Conservation (phyloP, 1,140 invertebrate genomes). For the Drosophila sp. region DNA sequence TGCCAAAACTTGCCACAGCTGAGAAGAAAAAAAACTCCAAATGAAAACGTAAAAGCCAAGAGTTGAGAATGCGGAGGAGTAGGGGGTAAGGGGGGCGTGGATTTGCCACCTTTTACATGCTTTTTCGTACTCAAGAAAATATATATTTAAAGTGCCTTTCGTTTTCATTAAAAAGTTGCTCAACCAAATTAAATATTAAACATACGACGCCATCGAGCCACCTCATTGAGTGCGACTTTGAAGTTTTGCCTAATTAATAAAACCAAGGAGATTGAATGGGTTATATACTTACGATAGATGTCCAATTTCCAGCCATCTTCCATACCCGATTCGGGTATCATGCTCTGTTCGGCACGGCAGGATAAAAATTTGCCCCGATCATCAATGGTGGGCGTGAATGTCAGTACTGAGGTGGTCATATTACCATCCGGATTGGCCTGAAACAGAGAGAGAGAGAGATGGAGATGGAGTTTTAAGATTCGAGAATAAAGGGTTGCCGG, state of each 20-base stretch:
- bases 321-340: constrained; percentile 89
- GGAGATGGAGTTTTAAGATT: constrained; percentile 31
- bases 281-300: constrained; percentile 91
- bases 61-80: background rate
- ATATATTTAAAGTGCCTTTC: constrained; percentile 66
- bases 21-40: constrained; percentile 35
- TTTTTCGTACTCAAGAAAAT: constrained; percentile 22
- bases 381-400: constrained; percentile 91
- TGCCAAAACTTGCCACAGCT: constrained; percentile 77
- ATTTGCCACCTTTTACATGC: constrained; percentile 41
- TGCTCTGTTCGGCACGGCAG: constrained; percentile 90
- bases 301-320: constrained; percentile 93
- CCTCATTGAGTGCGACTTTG: constrained; percentile 22
- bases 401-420: constrained; percentile 91
- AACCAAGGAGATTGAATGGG: background rate
- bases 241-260: constrained; percentile 36
- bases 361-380: constrained; percentile 92
- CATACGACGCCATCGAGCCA: constrained; percentile 23
- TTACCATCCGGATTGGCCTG: constrained; percentile 92
- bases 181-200: constrained; percentile 70
- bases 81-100: constrained; percentile 6
- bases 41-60: constrained; percentile 18
- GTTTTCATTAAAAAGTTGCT: constrained; percentile 75
- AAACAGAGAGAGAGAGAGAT: constrained; percentile 37
- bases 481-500: constrained; percentile 36